Evolutionary conservation across 2,888 invertebrate genomes (phyloP), one percentile per base, ranked within the genome.

Genomic region (Epinotia ramella): DNA sequence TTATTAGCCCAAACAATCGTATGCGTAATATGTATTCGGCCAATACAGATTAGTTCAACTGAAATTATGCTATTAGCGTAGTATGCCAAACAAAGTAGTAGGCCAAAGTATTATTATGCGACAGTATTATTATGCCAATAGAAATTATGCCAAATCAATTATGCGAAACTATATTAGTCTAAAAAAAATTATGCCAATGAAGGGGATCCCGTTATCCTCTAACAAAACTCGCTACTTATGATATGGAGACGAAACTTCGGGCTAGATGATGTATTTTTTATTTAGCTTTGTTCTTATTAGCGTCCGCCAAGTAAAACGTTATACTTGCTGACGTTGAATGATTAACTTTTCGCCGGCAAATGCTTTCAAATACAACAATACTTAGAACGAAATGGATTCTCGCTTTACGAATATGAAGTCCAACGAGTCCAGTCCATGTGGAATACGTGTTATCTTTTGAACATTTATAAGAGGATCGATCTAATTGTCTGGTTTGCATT

Each of bases 291-390:
- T 53, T 63, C 53, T 63, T 5, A 13, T 3, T 33, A 18, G 81
- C 83, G 81, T 84, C 79, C 79, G 83, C 28, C 28, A 83, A 84
- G 83, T 87, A 87, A 86, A 85, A 82, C 80, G 80, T 84, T 81
- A 64, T 71, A 73, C 64, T 73, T 53, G 82, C 81, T 80, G 84
- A 82, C 82, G 80, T 81, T 84, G 86, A 87, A 87, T 86, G 86
- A 87, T 87, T 86, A 86, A 87, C 82, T 81, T 80, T 77, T 80
- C 53, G 63, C 16, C 16, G 53, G 44, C 16, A 65, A 67, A 44
- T 40, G 40, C 56, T 57, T 20, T 40, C 13, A 44, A 46, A 68
- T 67, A 68, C 62, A 53, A 44, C 56, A 59, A 53, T 49, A 49
- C 73, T 20, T 20, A 60, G 9, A 46, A 64, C 65, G 6, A 40